Conservation (phyloP, 2,888 invertebrate genomes). For the Digitonthophagus gazella region DNA sequence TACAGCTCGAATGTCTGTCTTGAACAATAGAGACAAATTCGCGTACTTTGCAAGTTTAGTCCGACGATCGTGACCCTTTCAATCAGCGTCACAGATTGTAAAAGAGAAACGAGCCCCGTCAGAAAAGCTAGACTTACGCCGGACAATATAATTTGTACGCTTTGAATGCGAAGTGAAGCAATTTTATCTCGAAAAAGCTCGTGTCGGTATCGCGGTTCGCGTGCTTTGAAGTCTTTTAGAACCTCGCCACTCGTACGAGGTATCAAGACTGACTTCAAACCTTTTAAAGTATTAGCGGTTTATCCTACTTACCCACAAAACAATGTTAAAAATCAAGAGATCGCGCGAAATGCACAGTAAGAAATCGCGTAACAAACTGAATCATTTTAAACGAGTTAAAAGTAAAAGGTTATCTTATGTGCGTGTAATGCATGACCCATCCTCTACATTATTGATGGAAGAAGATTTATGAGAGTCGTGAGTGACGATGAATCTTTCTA, state of each 20-base stretch:
- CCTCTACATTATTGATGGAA: not conserved
- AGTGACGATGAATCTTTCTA: not conserved
- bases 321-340: not conserved
- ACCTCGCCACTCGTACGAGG: not conserved
- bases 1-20: not conserved
- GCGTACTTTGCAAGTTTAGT: not conserved
- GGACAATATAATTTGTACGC: not conserved
- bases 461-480: not conserved
- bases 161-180: not conserved
- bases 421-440: not conserved
- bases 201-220: not conserved
- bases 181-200: not conserved
- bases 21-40: not conserved
- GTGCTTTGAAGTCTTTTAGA: not conserved
- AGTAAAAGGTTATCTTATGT: not conserved
- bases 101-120: not conserved
- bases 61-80: not conserved
- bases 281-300: not conserved
- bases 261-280: not conserved
- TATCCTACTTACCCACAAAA: not conserved
- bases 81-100: not conserved
- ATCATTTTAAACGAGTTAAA: not conserved
- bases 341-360: not conserved
- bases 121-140: not conserved
- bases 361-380: not conserved